Evolutionary conservation across 1,140 invertebrate species (phyloP).

Genomic region (Lordiphosa clarofinis): DNA sequence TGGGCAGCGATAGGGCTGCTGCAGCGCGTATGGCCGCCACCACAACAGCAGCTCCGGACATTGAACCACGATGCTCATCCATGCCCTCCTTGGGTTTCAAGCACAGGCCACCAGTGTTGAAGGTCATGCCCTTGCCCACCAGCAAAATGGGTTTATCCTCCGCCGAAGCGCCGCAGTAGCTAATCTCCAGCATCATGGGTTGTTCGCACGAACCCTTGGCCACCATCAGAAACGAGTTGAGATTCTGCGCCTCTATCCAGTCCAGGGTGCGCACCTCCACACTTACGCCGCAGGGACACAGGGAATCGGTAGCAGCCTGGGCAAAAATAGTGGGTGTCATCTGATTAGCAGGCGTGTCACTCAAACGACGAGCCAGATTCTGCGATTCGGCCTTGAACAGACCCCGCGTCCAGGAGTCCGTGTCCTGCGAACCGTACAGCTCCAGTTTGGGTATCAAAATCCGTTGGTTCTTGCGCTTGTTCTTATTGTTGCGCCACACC

Average conservation of each 20-base stretch:
- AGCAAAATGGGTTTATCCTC: constrained; percentile 56
- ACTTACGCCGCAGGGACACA: constrained; percentile 82
- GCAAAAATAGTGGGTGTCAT: constrained; percentile 93
- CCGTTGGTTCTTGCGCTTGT: constrained; percentile 81
- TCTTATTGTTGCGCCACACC: constrained; percentile 85
- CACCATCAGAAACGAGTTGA: constrained; percentile 86
- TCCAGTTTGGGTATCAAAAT: constrained; percentile 80
- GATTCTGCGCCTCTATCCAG: constrained; percentile 57
- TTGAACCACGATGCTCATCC: constrained; percentile 92
- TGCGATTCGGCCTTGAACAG: constrained; percentile 89
- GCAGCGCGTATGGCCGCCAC: constrained; percentile 60
- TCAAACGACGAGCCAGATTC: constrained; percentile 88
- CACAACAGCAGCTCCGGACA: constrained; percentile 80
- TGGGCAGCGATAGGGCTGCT: constrained; percentile 81
- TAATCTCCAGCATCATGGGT: constrained; percentile 75
- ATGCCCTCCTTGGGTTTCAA: constrained; percentile 87
- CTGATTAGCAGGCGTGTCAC: constrained; percentile 91
- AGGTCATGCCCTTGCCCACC: constrained; percentile 63
- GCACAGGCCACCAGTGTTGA: constrained; percentile 88
- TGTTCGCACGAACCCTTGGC: constrained; percentile 87
- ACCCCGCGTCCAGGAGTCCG: constrained; percentile 86
- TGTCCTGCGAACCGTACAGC: constrained; percentile 79
- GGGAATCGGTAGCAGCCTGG: constrained; percentile 81
- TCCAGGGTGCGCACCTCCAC: constrained; percentile 84
- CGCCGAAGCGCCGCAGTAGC: constrained; percentile 48